Conservation (phyloP, 2,113 vertebrate genomes). For the Rutilus rutilus region DNA sequence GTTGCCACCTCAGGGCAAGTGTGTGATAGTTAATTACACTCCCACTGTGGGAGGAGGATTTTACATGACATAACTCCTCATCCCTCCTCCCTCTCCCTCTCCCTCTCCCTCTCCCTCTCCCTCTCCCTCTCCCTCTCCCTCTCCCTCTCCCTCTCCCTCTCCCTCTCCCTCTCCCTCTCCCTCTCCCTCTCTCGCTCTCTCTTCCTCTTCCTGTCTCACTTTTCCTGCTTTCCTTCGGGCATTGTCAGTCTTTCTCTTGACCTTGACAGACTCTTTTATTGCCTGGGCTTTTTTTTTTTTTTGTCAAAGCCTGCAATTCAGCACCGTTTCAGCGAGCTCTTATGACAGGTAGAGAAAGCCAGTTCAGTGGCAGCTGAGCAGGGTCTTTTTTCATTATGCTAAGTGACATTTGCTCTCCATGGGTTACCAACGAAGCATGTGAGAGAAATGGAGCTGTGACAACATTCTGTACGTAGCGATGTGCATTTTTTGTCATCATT, state of each 20-base stretch:
- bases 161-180: background rate
- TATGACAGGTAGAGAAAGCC: constrained; percentile 10
- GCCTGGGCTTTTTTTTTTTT: background rate
- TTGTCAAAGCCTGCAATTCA: constrained; percentile 17
- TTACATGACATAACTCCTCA: constrained; percentile 32
- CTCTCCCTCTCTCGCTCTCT: too few species aligned
- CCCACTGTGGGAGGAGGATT: background rate
- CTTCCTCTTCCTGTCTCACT: background rate
- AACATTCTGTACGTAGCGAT: background rate
- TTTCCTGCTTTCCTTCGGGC: constrained; percentile 8
- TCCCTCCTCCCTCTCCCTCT: background rate
- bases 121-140: background rate
- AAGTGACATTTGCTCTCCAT: constrained; percentile 33
- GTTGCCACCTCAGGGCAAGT: constrained; percentile 29
- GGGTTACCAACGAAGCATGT: constrained; percentile 16
- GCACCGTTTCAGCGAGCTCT: background rate
- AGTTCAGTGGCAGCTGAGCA: constrained; percentile 26
- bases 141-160: background rate
- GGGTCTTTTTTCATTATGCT: constrained; percentile 28
- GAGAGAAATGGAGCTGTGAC: background rate
- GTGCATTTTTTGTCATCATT: background rate
- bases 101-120: background rate
- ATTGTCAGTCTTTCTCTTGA: constrained; percentile 27
- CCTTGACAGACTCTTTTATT: constrained; percentile 39
- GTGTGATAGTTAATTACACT: constrained; percentile 32